phyloP scores from a whole-genome alignment of 2,888 invertebrate species.

The Synanthedon andrenaeformis region DNA sequence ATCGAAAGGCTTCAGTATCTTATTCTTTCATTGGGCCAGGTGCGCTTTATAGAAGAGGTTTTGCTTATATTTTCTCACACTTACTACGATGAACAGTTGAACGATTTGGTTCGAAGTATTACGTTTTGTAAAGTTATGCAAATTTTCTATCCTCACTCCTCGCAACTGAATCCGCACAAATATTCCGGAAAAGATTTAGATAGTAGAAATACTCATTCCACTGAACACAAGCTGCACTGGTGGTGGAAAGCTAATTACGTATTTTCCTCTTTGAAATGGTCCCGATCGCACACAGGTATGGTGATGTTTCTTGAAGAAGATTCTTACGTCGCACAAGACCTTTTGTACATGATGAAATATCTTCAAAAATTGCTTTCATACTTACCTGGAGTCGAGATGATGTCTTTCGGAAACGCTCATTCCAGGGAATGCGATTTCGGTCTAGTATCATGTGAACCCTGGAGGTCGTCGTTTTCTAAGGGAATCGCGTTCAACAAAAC shows the following conservation, averaged over 20 bases:
- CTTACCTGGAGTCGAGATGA: slow-evolving; percentile 18
- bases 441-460: slow-evolving; percentile 23
- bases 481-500: slow-evolving; percentile 33
- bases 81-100: slow-evolving; percentile 22
- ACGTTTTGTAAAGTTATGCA: slow-evolving; percentile 36
- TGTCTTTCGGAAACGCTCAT: slow-evolving; percentile 25
- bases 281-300: slow-evolving; percentile 12
- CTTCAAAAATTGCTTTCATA: slow-evolving; percentile 13
- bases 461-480: slow-evolving; percentile 26
- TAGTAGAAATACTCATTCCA: slow-evolving; percentile 18
- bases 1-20: slow-evolving; percentile 23
- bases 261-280: slow-evolving; percentile 20
- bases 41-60: slow-evolving; percentile 17
- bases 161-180: slow-evolving; percentile 24
- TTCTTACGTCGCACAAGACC: slow-evolving; percentile 29
- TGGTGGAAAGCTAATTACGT: slow-evolving; percentile 38
- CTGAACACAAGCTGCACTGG: slow-evolving; percentile 38
- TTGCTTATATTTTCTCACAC: slow-evolving; percentile 37
- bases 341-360: slow-evolving; percentile 24
- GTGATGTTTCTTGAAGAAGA: slow-evolving; percentile 32
- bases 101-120: slow-evolving; percentile 21
- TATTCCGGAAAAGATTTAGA: slow-evolving; percentile 21
- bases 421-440: slow-evolving; percentile 14
- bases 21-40: slow-evolving; percentile 24
- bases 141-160: slow-evolving; percentile 33